A percentile compares a stretch with the other conserved stretches of the same genome.
phyloP scores from a whole-genome alignment of 2,797 vertebrate genomes.

The Lycodopsis pacificus region DNA sequence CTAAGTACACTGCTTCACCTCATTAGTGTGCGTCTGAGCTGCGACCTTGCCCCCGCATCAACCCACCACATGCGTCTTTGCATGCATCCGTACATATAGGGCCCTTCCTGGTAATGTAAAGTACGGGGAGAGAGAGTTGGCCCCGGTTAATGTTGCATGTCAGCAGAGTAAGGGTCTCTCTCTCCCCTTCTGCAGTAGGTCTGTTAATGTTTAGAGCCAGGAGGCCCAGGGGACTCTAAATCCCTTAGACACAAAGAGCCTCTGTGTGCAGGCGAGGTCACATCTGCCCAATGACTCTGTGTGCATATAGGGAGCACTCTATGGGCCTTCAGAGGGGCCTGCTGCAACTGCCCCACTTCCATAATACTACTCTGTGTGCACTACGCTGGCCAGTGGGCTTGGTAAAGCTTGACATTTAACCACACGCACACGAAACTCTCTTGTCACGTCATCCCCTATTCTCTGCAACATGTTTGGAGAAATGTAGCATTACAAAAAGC shows the following conservation, averaged over 20 bases:
- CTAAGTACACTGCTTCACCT: slow-evolving; percentile 64
- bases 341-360: slow-evolving; percentile 76
- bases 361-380: slow-evolving; percentile 76
- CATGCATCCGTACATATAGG: slow-evolving; percentile 52
- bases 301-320: slow-evolving; percentile 80
- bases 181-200: slow-evolving; percentile 77
- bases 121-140: slow-evolving; percentile 61
- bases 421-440: slow-evolving; percentile 65
- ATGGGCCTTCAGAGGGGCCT: slow-evolving; percentile 75
- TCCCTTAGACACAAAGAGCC: slow-evolving; percentile 86
- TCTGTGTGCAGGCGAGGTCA: slow-evolving; percentile 86
- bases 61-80: slow-evolving; percentile 31
- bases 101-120: slow-evolving; percentile 63
- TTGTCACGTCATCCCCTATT: slow-evolving; percentile 66
- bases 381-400: slow-evolving; percentile 59
- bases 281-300: slow-evolving; percentile 86
- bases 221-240: slow-evolving; percentile 84
- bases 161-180: slow-evolving; percentile 75
- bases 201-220: slow-evolving; percentile 88
- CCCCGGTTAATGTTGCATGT: slow-evolving; percentile 79
- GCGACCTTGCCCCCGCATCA: slow-evolving; percentile 53
- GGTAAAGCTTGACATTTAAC: slow-evolving; percentile 69
- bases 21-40: slow-evolving; percentile 58
- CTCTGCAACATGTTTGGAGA: slow-evolving; percentile 40
- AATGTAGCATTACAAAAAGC: slow-evolving; percentile 60